Evolutionary conservation across 2,797 vertebrate genomes (phyloP).

Genomic region (Parauchenoglanis punctatus): DNA sequence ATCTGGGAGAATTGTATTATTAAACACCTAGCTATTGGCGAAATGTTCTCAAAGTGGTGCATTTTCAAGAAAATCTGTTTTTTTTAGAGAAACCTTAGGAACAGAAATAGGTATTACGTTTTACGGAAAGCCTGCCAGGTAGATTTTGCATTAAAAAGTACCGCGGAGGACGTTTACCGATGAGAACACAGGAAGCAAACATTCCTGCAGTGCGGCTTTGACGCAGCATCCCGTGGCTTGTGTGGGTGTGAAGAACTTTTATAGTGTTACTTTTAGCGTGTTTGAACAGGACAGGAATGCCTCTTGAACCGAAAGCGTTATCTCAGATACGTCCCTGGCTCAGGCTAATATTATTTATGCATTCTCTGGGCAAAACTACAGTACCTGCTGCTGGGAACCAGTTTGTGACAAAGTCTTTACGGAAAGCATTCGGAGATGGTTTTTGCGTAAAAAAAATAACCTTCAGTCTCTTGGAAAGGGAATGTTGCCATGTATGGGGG

Average conservation of each 20-base stretch:
- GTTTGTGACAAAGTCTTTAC: not conserved
- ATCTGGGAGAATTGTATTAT: not conserved
- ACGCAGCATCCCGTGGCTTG: not conserved
- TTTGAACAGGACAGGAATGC: constrained; percentile 35
- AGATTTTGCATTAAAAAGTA: not conserved
- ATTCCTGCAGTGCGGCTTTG: not conserved
- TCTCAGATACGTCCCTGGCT: not conserved
- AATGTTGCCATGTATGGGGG: not conserved
- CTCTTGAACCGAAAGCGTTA: not conserved
- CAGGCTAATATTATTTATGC: not conserved
- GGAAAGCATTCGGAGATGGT: not conserved
- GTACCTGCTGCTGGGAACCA: not conserved
- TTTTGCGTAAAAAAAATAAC: constrained; percentile 13
- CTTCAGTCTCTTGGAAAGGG: not conserved
- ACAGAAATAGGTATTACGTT: not conserved
- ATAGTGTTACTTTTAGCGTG: constrained; percentile 25
- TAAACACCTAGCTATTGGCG: not conserved
- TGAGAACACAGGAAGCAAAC: not conserved
- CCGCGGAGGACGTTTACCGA: not conserved
- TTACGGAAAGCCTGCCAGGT: not conserved
- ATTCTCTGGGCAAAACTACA: not conserved
- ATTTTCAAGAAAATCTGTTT: not conserved
- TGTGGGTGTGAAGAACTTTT: not conserved
- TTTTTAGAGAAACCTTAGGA: not conserved
- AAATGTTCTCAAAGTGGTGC: not conserved